phyloP scores from a whole-genome alignment of 2,888 invertebrate genomes.

The Acanthopleura granulata region DNA sequence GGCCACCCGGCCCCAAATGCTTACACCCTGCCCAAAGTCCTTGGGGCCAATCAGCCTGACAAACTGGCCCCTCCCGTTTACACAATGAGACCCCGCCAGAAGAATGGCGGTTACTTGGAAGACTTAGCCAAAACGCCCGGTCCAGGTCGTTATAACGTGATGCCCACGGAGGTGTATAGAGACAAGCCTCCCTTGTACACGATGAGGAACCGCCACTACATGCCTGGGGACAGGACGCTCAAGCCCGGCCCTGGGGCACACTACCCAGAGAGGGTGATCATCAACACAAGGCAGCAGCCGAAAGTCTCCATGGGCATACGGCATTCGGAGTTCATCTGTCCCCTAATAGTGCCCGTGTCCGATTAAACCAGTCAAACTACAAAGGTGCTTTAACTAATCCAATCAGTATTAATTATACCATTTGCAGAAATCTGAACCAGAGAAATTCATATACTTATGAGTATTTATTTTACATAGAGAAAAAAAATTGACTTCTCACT shows the following conservation, averaged over 20 bases:
- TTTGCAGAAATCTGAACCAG: no score
- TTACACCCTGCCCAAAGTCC: constrained; percentile 27
- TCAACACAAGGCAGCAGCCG: constrained; percentile 40
- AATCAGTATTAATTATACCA: no score
- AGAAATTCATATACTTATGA: no score
- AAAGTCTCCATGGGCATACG: constrained; percentile 57
- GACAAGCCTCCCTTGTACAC: constrained; percentile 82
- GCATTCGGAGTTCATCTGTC: constrained; percentile 40
- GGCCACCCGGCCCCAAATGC: constrained; percentile 37
- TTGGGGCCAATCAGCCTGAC: constrained; percentile 27
- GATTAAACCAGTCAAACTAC: constrained; percentile 6
- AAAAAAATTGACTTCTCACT: no score
- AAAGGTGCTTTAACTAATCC: no score
- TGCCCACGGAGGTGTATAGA: constrained; percentile 74
- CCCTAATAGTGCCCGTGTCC: constrained; percentile 19
- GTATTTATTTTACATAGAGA: no score
- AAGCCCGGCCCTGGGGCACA: constrained; percentile 92
- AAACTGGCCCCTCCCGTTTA: constrained; percentile 25
- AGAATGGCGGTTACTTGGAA: constrained; percentile 28
- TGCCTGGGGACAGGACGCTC: constrained; percentile 81
- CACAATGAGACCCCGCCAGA: constrained; percentile 27
- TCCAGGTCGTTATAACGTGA: constrained; percentile 81
- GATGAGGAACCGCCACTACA: constrained; percentile 82
- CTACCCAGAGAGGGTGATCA: constrained; percentile 87
- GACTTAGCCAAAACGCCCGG: constrained; percentile 71